These are phyloP conservation scores for Pristionchus maxplancki DNA, from an alignment of 2,888 invertebrate genomes.

Conservation along the genomic window DNA sequence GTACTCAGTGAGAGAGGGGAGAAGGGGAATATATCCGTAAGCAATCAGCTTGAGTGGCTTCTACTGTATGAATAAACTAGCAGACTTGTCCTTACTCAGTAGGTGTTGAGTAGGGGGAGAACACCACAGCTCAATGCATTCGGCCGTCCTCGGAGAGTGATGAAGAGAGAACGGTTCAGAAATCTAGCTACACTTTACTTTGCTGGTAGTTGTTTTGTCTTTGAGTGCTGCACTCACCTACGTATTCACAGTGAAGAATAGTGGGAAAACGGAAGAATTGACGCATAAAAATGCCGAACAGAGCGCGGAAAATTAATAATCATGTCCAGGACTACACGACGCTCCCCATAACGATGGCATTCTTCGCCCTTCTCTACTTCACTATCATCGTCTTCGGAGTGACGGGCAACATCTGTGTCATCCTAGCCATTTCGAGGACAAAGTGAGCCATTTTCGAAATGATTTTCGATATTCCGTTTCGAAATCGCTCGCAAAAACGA, in stretches of 20 bases:
- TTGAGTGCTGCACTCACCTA: not conserved
- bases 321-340: conserved; percentile 62
- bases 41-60: not conserved
- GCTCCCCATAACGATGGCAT: conserved; percentile 64
- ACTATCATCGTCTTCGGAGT: conserved; percentile 73
- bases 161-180: not conserved
- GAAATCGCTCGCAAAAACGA: too few species aligned
- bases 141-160: not conserved
- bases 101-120: not conserved
- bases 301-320: too few species aligned
- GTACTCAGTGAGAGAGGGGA: not conserved
- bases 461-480: too few species aligned
- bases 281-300: too few species aligned
- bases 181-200: not conserved
- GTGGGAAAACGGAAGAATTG: not conserved
- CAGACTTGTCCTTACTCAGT: not conserved
- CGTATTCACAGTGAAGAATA: not conserved
- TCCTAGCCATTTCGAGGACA: conserved; percentile 73
- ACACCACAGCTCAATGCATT: not conserved
- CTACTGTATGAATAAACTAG: not conserved
- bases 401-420: conserved; percentile 74
- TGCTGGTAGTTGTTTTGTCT: too few species aligned
- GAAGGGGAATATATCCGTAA: not conserved
- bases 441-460: conserved; percentile 64
- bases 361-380: conserved; percentile 71